phyloP scores from a whole-genome alignment of 1,140 invertebrate genomes.

The Ectropis grisescens region DNA sequence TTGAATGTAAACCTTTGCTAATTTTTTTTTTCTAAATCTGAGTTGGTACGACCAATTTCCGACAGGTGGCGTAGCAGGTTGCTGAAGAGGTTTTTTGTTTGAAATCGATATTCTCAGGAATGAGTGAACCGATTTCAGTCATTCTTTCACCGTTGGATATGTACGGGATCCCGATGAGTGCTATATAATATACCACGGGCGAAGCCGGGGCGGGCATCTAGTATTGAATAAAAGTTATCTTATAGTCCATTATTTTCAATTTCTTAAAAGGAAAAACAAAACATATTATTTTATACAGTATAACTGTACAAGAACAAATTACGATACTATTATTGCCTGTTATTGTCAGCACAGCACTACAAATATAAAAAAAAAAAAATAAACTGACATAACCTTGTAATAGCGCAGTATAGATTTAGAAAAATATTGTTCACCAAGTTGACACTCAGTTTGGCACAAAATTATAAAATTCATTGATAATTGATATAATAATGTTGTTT shows the following conservation, averaged over 20 bases:
- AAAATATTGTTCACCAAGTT: neutral
- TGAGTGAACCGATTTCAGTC: too few species aligned
- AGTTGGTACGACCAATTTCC: too few species aligned
- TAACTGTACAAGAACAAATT: neutral
- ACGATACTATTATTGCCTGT: neutral
- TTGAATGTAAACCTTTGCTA: too few species aligned
- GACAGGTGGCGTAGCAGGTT: too few species aligned
- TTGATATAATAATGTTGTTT: neutral
- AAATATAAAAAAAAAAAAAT: neutral
- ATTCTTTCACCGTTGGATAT: too few species aligned
- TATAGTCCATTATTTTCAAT: neutral
- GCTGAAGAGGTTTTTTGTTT: too few species aligned
- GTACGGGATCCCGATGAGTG: too few species aligned
- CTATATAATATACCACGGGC: too few species aligned
- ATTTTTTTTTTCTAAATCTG: too few species aligned
- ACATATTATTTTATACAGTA: neutral
- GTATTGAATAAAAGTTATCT: too few species aligned
- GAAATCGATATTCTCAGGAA: too few species aligned
- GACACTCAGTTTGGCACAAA: neutral
- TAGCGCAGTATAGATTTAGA: neutral
- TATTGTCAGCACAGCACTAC: neutral
- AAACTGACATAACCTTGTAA: neutral
- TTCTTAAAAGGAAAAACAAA: neutral
- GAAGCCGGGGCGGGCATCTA: too few species aligned
- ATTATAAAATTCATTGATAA: neutral